Conservation (phyloP, 2,797 vertebrate genomes). For the Cottoperca gobio region DNA sequence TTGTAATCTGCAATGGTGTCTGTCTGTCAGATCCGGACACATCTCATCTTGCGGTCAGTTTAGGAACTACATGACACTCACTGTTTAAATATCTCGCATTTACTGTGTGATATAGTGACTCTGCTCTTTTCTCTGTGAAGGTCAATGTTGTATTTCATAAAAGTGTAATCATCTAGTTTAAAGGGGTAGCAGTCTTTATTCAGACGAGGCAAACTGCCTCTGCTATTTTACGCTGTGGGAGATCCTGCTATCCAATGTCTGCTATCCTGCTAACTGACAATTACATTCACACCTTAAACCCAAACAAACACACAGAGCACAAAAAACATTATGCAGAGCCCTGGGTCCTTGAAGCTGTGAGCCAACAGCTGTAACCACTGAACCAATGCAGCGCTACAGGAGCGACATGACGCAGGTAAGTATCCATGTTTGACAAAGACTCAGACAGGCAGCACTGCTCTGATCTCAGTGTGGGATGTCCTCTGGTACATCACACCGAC, state of each 20-base stretch:
- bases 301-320: background rate
- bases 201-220: background rate
- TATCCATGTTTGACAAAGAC: conserved; percentile 19
- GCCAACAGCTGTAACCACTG: conserved; percentile 21
- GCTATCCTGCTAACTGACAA: background rate
- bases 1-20: background rate
- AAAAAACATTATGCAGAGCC: background rate
- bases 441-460: conserved; percentile 28
- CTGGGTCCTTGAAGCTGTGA: background rate
- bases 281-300: background rate
- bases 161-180: background rate
- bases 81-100: background rate
- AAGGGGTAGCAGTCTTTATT: background rate
- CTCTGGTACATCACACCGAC: conserved; percentile 1
- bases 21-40: background rate
- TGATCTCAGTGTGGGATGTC: conserved; percentile 3
- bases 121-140: background rate
- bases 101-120: too few relatives aligned
- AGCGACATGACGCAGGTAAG: conserved; percentile 15
- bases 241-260: background rate
- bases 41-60: background rate
- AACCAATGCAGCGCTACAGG: conserved; percentile 2
- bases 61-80: background rate
- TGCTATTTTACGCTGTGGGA: background rate
- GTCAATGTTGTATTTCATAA: background rate